A percentile compares a stretch with the other conserved stretches of the same genome.
Conservation (phyloP, 2,797 vertebrate genomes). For the Arnoldichthys spilopterus region DNA sequence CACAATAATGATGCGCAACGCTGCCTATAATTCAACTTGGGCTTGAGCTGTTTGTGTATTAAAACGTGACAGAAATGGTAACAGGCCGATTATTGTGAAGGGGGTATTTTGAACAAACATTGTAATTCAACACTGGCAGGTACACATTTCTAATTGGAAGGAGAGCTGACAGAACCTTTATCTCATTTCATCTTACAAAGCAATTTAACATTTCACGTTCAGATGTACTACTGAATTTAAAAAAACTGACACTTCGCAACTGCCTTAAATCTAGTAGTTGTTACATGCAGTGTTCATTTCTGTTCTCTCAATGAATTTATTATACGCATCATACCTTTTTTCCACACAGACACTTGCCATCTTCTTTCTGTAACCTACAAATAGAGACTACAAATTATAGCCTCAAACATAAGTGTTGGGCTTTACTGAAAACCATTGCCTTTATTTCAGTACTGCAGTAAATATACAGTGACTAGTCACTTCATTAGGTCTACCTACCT, state of each 20-base stretch:
- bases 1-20: conserved; percentile 31
- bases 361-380: neutral
- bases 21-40: conserved; percentile 30
- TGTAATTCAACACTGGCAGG: conserved; percentile 18
- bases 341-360: neutral
- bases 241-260: too few relatives aligned
- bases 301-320: neutral
- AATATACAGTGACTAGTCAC: too few relatives aligned
- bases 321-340: neutral
- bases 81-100: conserved; percentile 22
- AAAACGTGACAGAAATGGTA: conserved; percentile 34
- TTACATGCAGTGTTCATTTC: neutral
- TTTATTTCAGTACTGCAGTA: too few relatives aligned
- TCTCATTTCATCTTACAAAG: neutral
- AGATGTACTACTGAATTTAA: neutral
- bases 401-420: neutral
- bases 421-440: too few relatives aligned
- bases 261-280: too few relatives aligned
- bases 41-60: conserved; percentile 31
- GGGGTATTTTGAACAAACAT: conserved; percentile 23
- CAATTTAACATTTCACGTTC: neutral
- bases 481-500: too few relatives aligned
- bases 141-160: conserved; percentile 17
- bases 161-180: conserved; percentile 4
- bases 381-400: neutral